A percentile compares a stretch with the other conserved stretches of the same genome.
Conservation (phyloP, 2,888 invertebrate genomes). For the Sarcophaga variegata region DNA sequence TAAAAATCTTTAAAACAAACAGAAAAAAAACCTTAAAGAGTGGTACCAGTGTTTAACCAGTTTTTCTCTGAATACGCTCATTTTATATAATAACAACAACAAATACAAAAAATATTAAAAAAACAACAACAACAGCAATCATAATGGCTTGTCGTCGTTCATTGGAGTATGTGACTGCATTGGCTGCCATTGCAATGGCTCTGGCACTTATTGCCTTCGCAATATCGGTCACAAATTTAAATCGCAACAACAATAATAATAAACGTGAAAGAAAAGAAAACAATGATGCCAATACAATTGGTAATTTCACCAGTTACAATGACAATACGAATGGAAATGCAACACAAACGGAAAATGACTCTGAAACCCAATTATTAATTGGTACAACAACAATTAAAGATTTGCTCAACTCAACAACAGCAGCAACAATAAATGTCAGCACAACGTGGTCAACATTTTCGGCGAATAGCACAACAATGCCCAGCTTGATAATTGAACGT, state of each 20-base stretch:
- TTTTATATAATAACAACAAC: constrained; percentile 43
- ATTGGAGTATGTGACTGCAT: constrained; percentile 69
- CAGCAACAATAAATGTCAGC: constrained; percentile 48
- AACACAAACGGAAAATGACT: constrained; percentile 48
- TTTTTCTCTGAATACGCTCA: constrained; percentile 23
- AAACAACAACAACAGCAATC: constrained; percentile 31
- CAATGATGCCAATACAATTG: constrained; percentile 33
- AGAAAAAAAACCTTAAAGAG: constrained; percentile 19
- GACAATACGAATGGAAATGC: constrained; percentile 1
- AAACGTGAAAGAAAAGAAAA: constrained; percentile 56
- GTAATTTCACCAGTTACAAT: not conserved
- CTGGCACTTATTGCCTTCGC: constrained; percentile 75
- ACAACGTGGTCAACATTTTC: constrained; percentile 49
- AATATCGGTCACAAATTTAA: constrained; percentile 72
- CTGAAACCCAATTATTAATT: constrained; percentile 71
- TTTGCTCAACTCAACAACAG: constrained; percentile 51
- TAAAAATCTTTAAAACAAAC: not conserved
- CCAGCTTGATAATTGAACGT: constrained; percentile 49
- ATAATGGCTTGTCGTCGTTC: constrained; percentile 72
- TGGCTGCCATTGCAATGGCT: constrained; percentile 71
- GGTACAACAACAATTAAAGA: constrained; percentile 71
- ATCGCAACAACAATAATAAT: constrained; percentile 23
- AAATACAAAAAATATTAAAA: constrained; percentile 35
- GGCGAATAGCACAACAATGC: constrained; percentile 35
- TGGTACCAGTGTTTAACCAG: constrained; percentile 8